phyloP scores from a whole-genome alignment of 2,888 invertebrate genomes.

The Drosophila picticornis region DNA sequence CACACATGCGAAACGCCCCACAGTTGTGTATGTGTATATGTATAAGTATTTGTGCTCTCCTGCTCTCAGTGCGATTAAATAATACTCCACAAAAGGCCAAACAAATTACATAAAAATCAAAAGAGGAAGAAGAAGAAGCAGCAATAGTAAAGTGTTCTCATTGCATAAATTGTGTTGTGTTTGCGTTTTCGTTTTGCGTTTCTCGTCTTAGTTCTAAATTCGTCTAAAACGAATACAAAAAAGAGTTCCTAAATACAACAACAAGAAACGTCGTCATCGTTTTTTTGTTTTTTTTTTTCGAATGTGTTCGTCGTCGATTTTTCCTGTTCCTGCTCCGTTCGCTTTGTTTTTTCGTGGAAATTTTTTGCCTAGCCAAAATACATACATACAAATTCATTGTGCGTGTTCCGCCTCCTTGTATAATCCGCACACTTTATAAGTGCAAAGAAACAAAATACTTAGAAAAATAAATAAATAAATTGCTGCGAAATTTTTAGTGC shows the following conservation, averaged over 20 bases:
- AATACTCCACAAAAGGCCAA: slow-evolving; percentile 78
- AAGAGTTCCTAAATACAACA: slow-evolving; percentile 58
- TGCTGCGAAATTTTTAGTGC: slow-evolving; percentile 31
- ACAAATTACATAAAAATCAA: slow-evolving; percentile 72
- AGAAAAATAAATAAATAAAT: slow-evolving; percentile 14
- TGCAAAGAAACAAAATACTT: slow-evolving; percentile 12
- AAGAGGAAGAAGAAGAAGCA: slow-evolving; percentile 32
- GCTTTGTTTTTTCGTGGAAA: slow-evolving; percentile 43
- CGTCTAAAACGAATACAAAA: slow-evolving; percentile 25
- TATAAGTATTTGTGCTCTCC: slow-evolving; percentile 34
- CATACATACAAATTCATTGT: slow-evolving; percentile 27
- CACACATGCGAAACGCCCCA: slow-evolving; percentile 40
- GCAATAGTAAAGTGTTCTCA: slow-evolving; percentile 39
- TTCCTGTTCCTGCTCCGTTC: slow-evolving; percentile 37
- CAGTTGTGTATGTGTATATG: slow-evolving; percentile 31
- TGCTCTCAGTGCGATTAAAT: slow-evolving; percentile 72
- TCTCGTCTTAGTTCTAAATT: slow-evolving; percentile 49
- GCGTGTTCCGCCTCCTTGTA: slow-evolving; percentile 4
- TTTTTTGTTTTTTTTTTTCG: slow-evolving; percentile 33
- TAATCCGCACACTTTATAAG: slow-evolving; percentile 28
- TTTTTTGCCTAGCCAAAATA: slow-evolving; percentile 38
- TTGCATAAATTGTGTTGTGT: slow-evolving; percentile 58
- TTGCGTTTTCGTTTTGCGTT: slow-evolving; percentile 53
- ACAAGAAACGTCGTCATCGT: slow-evolving; percentile 49
- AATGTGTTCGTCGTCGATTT: slow-evolving; percentile 28